Conservation (phyloP, 1,140 invertebrate species). For the Planococcus citri region DNA sequence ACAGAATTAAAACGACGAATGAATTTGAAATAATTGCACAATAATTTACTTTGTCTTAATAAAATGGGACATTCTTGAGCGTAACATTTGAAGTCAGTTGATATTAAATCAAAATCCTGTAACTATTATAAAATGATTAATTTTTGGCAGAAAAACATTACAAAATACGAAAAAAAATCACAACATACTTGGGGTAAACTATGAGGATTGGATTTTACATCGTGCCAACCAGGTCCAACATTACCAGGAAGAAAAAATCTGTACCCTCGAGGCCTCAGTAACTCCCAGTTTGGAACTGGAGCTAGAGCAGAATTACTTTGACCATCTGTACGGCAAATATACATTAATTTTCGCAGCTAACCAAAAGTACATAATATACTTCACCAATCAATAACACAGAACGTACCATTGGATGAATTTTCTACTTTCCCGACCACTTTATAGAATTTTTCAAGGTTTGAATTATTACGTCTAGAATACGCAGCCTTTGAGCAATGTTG, state of each 20-base stretch:
- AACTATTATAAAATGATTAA: constrained; percentile 21
- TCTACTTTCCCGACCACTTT: constrained; percentile 25
- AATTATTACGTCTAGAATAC: constrained; percentile 26
- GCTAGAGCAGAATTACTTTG: not conserved
- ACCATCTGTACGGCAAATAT: not conserved
- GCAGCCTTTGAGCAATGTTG: not conserved
- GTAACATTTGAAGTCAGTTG: constrained; percentile 35
- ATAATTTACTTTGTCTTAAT: constrained; percentile 39
- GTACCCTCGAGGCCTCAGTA: constrained; percentile 47
- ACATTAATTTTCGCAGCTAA: too few species aligned
- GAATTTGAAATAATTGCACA: too few species aligned
- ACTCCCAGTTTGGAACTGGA: constrained; percentile 41
- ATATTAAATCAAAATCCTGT: constrained; percentile 22
- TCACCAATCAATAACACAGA: too few species aligned
- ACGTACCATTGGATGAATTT: constrained; percentile 19
- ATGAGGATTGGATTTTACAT: constrained; percentile 38
- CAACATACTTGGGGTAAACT: constrained; percentile 31
- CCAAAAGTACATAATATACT: too few species aligned
- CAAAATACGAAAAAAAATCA: constrained; percentile 14
- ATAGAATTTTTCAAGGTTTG: constrained; percentile 24
- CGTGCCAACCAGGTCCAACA: constrained; percentile 48
- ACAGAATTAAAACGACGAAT: not conserved
- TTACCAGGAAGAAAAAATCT: constrained; percentile 56
- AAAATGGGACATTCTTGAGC: constrained; percentile 51
- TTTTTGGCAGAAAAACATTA: not conserved